phyloP scores from a whole-genome alignment of 2,113 vertebrate genomes.

The Tragelaphus scriptus region DNA sequence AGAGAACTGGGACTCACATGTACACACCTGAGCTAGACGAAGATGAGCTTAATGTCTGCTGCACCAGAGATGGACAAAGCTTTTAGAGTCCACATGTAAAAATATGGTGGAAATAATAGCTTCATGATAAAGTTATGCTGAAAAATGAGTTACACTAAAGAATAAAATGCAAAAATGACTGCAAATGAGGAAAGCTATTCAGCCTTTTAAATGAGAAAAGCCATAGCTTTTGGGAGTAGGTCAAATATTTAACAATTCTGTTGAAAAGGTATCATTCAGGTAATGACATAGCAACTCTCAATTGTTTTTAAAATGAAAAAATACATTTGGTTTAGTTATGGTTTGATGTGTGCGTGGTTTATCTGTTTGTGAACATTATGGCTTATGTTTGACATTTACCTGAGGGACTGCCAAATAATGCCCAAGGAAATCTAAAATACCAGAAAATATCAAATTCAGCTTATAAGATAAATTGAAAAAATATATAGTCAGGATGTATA shows the following conservation, averaged over 20 bases:
- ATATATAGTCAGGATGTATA: background rate
- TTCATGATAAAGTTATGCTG: slow-evolving; percentile 24
- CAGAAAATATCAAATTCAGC: background rate
- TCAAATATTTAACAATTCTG: slow-evolving; percentile 31
- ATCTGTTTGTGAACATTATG: background rate
- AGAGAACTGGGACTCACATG: background rate
- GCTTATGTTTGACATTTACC: background rate
- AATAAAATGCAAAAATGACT: slow-evolving; percentile 17
- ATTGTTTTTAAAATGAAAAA: slow-evolving; percentile 51
- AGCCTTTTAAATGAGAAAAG: slow-evolving; percentile 19
- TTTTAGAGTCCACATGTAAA: background rate
- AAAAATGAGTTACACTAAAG: background rate
- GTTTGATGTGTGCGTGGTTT: background rate
- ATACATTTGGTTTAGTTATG: background rate
- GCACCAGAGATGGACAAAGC: background rate
- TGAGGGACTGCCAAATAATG: background rate
- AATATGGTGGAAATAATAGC: slow-evolving; percentile 6
- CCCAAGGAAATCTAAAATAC: background rate
- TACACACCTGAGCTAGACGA: background rate
- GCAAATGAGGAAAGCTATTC: background rate
- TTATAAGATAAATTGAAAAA: background rate
- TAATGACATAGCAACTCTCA: slow-evolving; percentile 53
- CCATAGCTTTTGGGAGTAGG: slow-evolving; percentile 58
- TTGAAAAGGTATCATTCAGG: slow-evolving; percentile 54
- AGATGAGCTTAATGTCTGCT: background rate